Base-by-base conservation (phyloP, 2,113 vertebrate genomes). In the Mesoclemmys tuberculata region DNA sequence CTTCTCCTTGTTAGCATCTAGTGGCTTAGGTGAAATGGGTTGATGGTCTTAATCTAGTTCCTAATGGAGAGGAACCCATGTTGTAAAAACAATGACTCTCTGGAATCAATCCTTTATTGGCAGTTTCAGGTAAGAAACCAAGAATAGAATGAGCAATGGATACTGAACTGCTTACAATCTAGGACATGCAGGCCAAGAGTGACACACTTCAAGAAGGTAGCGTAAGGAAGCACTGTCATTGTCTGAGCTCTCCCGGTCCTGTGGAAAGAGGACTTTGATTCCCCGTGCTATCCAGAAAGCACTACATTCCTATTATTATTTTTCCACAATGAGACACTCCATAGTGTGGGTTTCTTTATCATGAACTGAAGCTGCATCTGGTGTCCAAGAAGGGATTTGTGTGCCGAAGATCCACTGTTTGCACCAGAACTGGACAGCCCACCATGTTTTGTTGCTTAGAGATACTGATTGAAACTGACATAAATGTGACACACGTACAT, bases 381-480 rank as follows among this genome's bases (percentile, higher is more conserved):
- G 41, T 26, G 64, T 68, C 87, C 5, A 12, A 55, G 78, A 93
- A 31, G 88, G 81, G 19, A 56, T 5, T 3, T 58, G 41, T 27
- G 38, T 14, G n/a, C 35, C 2, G n/a, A 88, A 29, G 49, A 90
- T 41, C 19, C 31, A n/a, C 86, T 80, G 86, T 22, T 56, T 87
- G 64, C 46, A 31, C 19, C 84, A 74, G 85, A 85, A 96, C 61
- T 90, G 89, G 93, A 92, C 41, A 75, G 38, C 26, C 68, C 26
- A 5, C 74, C 6, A 16, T 46, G 44, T 27, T 44, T 29, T 68
- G 48, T 26, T 77, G 35, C 54, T 80, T 49, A 74, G 27, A 19
- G 18, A 81, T 41, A 81, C 44, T 41, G 27, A 89, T 19, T 61
- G n/a, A 81, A 7, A 68, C 21, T 12, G 49, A 48, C 56, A 81